phyloP scores from a whole-genome alignment of 2,888 invertebrate genomes.

The Pocota personata region DNA sequence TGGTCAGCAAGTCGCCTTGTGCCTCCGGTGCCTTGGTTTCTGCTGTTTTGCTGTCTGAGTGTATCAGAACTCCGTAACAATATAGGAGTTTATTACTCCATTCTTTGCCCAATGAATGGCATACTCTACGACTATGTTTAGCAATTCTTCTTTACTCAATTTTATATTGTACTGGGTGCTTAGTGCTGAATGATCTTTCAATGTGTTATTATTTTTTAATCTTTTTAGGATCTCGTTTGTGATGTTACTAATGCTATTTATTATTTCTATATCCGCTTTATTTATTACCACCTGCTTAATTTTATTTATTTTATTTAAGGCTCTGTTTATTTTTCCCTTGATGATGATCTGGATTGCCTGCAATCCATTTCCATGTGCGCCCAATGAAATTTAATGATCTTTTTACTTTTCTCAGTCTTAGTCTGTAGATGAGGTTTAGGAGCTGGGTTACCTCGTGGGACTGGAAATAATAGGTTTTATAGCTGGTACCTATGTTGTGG shows the following conservation, averaged over 20 bases:
- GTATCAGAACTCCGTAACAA: too few relatives aligned
- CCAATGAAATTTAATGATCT: constrained; percentile 33
- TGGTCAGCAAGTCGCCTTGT: too few relatives aligned
- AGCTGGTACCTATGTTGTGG: too few relatives aligned
- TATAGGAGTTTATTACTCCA: constrained; percentile 64
- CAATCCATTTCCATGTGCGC: constrained; percentile 39
- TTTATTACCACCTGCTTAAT: constrained; percentile 42
- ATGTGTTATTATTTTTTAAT: constrained; percentile 8
- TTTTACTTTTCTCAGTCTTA: neutral
- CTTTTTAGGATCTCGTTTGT: too few relatives aligned
- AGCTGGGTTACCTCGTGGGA: neutral
- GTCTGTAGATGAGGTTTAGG: neutral
- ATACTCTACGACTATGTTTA: constrained; percentile 47
- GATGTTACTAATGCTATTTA: constrained; percentile 27
- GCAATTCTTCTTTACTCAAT: constrained; percentile 57
- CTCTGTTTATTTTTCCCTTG: constrained; percentile 25
- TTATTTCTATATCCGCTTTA: neutral
- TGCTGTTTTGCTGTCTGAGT: too few relatives aligned
- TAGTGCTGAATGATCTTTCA: constrained; percentile 2
- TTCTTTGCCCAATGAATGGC: constrained; percentile 62
- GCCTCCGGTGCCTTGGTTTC: too few relatives aligned
- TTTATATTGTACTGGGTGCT: constrained; percentile 47
- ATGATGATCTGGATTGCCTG: constrained; percentile 19
- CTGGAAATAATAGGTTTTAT: neutral
- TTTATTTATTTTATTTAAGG: constrained; percentile 28